Evolutionary conservation across 1,140 invertebrate species (phyloP).

Genomic region (Drosophila suzukii): DNA sequence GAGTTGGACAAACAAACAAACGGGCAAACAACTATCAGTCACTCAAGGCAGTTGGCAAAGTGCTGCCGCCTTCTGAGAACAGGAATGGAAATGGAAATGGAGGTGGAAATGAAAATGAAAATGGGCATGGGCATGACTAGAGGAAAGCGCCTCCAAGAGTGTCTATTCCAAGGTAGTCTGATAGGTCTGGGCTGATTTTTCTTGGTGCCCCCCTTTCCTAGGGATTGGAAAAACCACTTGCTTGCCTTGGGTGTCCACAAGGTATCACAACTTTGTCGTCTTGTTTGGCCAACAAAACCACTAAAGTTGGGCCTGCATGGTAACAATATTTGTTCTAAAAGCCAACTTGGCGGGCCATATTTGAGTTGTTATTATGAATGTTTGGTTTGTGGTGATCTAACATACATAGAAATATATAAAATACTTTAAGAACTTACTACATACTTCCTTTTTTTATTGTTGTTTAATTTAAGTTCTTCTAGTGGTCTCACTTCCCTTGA

Average conservation of each 20-base stretch:
- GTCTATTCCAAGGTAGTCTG: slow-evolving; percentile 37
- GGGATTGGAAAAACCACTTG: slow-evolving; percentile 24
- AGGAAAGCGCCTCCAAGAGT: slow-evolving; percentile 5
- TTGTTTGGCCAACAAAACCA: slow-evolving; percentile 41
- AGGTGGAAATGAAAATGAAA: background rate
- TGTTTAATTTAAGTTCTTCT: no score
- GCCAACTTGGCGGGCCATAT: slow-evolving; percentile 19
- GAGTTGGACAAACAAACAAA: slow-evolving; percentile 71
- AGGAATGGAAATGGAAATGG: slow-evolving; percentile 18
- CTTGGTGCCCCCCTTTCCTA: background rate
- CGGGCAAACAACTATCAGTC: slow-evolving; percentile 79
- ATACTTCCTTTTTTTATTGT: no score
- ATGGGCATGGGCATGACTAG: slow-evolving; percentile 28
- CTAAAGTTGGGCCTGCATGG: slow-evolving; percentile 34
- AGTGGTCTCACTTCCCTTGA: no score
- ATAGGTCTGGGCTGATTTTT: slow-evolving; percentile 18
- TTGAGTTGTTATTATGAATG: slow-evolving; percentile 37
- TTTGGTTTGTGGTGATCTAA: slow-evolving; percentile 28
- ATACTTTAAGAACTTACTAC: no score
- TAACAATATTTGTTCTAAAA: slow-evolving; percentile 17
- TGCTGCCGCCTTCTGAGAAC: slow-evolving; percentile 37
- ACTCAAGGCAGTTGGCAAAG: slow-evolving; percentile 79
- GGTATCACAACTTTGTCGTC: slow-evolving; percentile 53
- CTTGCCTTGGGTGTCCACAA: slow-evolving; percentile 7
- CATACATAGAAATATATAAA: slow-evolving; percentile 1